phyloP scores from a whole-genome alignment of 2,113 vertebrate genomes.

The Conger conger region DNA sequence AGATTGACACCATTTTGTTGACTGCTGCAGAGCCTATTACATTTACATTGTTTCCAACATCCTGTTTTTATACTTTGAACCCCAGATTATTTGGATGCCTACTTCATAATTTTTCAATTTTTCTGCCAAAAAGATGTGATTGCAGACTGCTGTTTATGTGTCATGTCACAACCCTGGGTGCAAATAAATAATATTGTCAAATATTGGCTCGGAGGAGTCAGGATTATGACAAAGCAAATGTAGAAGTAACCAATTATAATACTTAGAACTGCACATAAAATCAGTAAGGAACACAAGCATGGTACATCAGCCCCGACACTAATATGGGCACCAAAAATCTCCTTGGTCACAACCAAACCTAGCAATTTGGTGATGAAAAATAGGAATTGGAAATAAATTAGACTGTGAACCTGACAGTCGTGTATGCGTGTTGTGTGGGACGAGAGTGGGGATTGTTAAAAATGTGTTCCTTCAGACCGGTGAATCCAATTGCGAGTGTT shows the following conservation, averaged over 20 bases:
- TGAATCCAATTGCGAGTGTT: neutral
- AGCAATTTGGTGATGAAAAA: neutral
- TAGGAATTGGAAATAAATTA: neutral
- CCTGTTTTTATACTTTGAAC: neutral
- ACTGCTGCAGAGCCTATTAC: neutral
- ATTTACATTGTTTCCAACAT: neutral
- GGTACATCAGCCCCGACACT: neutral
- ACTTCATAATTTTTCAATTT: no score
- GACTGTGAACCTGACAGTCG: neutral
- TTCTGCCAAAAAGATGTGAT: neutral
- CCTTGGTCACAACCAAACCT: neutral
- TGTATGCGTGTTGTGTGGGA: neutral
- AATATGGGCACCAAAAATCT: neutral
- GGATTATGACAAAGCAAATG: neutral
- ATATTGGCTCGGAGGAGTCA: neutral
- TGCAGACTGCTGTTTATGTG: neutral
- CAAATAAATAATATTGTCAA: neutral
- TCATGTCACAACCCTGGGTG: neutral
- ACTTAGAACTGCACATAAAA: neutral
- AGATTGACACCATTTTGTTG: neutral
- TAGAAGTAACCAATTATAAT: neutral
- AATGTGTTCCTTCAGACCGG: neutral
- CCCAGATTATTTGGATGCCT: neutral
- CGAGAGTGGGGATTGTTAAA: neutral
- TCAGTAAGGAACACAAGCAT: neutral